Conservation (phyloP, 2,888 invertebrate genomes). For the Alentia gelatinosa region DNA sequence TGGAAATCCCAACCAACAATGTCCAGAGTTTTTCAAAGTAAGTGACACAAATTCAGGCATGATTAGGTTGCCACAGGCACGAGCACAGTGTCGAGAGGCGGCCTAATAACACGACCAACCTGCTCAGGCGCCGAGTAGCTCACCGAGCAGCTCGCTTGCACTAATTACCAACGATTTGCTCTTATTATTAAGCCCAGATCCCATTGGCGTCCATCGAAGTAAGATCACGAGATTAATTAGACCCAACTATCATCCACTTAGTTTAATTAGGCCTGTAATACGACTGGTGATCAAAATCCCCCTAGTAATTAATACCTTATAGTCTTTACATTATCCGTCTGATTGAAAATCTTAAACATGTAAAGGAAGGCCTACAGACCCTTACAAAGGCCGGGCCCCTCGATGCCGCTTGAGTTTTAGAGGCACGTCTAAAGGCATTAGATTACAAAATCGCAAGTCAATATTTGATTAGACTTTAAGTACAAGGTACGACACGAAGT, state of each 20-base stretch:
- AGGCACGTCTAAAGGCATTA: neutral
- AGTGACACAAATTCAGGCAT: neutral
- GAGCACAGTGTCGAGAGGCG: neutral
- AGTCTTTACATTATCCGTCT: neutral
- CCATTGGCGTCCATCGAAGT: slow-evolving; percentile 41
- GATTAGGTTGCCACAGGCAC: slow-evolving; percentile 20
- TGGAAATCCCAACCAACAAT: neutral
- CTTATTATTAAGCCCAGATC: slow-evolving; percentile 43
- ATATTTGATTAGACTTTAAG: slow-evolving; percentile 6
- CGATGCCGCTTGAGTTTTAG: neutral
- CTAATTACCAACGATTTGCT: slow-evolving; percentile 31
- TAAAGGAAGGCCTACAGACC: neutral
- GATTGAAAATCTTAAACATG: neutral
- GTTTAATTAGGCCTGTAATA: slow-evolving; percentile 40
- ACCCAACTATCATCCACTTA: slow-evolving; percentile 39
- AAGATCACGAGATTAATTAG: slow-evolving; percentile 37
- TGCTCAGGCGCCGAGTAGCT: neutral
- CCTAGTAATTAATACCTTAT: slow-evolving; percentile 36
- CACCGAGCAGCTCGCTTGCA: neutral
- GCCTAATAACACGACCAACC: slow-evolving; percentile 24
- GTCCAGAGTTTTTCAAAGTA: neutral
- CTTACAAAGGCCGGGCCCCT: neutral
- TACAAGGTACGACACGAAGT: neutral
- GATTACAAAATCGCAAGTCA: slow-evolving; percentile 14
- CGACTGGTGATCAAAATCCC: slow-evolving; percentile 14